Percentiles rank a stretch among this genome's conserved stretches.
Evolutionary conservation across 1,140 invertebrate species (phyloP).

Genomic region (Cryptotermes secundus): DNA sequence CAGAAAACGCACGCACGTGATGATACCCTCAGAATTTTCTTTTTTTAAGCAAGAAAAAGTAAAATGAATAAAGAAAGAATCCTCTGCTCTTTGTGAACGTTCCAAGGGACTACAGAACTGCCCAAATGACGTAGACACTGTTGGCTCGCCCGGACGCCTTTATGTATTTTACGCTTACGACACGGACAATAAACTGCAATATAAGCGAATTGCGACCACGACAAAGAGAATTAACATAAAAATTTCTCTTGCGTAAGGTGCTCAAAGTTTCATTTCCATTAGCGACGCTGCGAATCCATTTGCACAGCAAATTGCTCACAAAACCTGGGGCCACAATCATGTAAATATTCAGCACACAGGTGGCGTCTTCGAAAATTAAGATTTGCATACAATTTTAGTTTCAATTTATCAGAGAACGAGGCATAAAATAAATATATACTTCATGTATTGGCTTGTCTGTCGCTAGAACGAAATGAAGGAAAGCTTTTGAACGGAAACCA

Average conservation of each 20-base stretch:
- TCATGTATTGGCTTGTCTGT: background rate
- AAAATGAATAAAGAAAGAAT: no score
- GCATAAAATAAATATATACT: background rate
- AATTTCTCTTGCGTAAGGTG: background rate
- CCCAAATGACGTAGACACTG: no score
- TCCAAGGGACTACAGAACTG: no score
- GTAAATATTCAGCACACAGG: background rate
- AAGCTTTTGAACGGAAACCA: no score
- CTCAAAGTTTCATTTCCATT: background rate
- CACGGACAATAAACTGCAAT: no score
- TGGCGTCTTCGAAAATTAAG: constrained; percentile 10
- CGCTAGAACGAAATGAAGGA: background rate
- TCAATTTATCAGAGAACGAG: background rate
- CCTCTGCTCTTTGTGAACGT: no score
- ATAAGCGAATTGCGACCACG: no score
- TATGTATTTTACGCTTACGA: no score
- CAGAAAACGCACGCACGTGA: no score
- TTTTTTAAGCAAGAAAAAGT: no score
- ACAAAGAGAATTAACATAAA: background rate
- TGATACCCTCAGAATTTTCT: no score
- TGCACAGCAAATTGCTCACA: background rate
- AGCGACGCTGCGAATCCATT: constrained; percentile 1
- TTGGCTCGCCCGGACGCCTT: no score
- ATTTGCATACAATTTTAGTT: background rate
- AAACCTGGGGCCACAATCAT: constrained; percentile 3